Evolutionary conservation across 2,113 vertebrate species (phyloP), one percentile per base, ranked within the genome.

Genomic region (Megaleporinus macrocephalus): DNA sequence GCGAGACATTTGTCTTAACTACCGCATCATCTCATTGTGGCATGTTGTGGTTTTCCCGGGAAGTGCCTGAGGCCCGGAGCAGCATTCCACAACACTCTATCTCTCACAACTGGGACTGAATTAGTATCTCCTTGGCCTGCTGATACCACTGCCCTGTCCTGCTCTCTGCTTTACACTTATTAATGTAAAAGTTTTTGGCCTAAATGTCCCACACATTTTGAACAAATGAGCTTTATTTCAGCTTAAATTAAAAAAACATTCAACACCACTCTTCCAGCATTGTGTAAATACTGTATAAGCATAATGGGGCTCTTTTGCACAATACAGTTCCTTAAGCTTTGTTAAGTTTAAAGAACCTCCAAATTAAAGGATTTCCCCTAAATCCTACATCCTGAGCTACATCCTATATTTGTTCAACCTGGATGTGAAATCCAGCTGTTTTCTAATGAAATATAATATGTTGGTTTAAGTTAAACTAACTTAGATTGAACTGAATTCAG

Each of bases 1-100:
- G 66, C 78, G 83, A 83, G 83, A 81, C 83, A 75, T 83, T 83
- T 66, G 82, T 59, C 68, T 83, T 63, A 85, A 68, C 76, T 69
- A 65, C 62, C 36, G 24, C 57, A 49, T 49, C 20, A 33, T 33
- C 73, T 73, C 16, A 59, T 84, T 81, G 79, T 78, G 81, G 76
- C 76, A 77, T 71, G 62, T 71, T 63, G 69, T 70, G 18, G 41
- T 76, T 86, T 84, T 82, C 76, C 75, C 55, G 26, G 76, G 79
- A 79, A 86, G 80, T 77, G 76, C 77, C 83, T 26, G 7, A 53
- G 80, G 86, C 79, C 70, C 55, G 41, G 44, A 81, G 55, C 63
- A 86, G 69, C 75, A 83, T 84, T 84, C 80, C 74, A 36, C 36
- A 84, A 36, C 20, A 62, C 80, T 30, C 72, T 55, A 70, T 70